Evolutionary conservation across 1,140 invertebrate genomes (phyloP).

Genomic region (Temnothorax nylanderi): DNA sequence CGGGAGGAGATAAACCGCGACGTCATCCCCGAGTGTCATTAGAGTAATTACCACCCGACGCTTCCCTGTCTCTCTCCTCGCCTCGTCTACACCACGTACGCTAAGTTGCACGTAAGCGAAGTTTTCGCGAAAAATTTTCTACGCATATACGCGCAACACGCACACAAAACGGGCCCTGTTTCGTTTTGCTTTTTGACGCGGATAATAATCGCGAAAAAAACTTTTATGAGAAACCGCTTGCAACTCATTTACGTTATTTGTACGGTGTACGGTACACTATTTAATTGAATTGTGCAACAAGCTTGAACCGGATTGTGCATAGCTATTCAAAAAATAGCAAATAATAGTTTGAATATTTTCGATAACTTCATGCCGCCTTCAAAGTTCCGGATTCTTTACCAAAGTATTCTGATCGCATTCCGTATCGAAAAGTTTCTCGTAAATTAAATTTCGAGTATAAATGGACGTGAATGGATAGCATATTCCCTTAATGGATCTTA

Average conservation of each 20-base stretch:
- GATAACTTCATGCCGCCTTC: neutral
- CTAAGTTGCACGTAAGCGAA: neutral
- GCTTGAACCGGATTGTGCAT: neutral
- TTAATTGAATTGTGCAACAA: neutral
- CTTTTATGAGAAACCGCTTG: neutral
- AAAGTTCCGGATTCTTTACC: neutral
- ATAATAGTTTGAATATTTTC: neutral
- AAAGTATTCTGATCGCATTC: neutral
- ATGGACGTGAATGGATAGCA: neutral
- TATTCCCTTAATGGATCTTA: neutral
- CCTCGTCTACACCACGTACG: too few relatives aligned
- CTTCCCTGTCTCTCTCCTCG: neutral
- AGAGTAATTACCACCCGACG: conserved; percentile 49
- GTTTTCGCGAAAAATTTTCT: neutral
- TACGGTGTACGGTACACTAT: neutral
- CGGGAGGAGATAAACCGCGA: conserved; percentile 38
- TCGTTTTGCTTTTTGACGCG: neutral
- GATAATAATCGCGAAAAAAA: neutral
- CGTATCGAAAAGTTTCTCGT: neutral
- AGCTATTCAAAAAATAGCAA: neutral
- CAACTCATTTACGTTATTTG: neutral
- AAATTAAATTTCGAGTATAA: neutral
- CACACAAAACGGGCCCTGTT: too few relatives aligned
- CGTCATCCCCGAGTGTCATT: conserved; percentile 42
- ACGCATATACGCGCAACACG: too few relatives aligned